A percentile compares a stretch with the other conserved stretches of the same genome.
Evolutionary conservation across 2,888 invertebrate species (phyloP).

Genomic region (Drosophila greeni): DNA sequence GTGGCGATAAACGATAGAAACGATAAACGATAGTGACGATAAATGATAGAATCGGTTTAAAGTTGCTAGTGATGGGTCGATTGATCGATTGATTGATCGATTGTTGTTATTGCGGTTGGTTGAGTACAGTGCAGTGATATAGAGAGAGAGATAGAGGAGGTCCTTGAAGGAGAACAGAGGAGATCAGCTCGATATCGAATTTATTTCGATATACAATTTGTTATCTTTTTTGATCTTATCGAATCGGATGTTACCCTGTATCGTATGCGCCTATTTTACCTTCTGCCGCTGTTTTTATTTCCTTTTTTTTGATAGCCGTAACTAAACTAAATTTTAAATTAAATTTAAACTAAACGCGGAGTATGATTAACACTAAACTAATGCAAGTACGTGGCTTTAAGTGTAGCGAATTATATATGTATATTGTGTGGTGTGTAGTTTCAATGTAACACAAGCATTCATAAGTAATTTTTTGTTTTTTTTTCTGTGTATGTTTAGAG

Average conservation of each 20-base stretch:
- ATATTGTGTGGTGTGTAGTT: slow-evolving; percentile 16
- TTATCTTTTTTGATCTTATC: background rate
- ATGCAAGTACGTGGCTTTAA: slow-evolving; percentile 59
- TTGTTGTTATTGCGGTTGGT: slow-evolving; percentile 24
- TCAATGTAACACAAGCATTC: slow-evolving; percentile 17
- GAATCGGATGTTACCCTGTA: slow-evolving; percentile 6
- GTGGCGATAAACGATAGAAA: background rate
- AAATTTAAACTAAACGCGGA: background rate
- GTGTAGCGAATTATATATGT: slow-evolving; percentile 47
- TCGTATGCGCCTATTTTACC: slow-evolving; percentile 5
- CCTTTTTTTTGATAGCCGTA: slow-evolving; percentile 23
- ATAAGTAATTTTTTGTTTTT: slow-evolving; percentile 16
- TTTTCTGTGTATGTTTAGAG: background rate
- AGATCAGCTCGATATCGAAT: background rate
- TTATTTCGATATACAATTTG: background rate
- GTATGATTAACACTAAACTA: slow-evolving; percentile 34
- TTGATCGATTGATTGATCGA: slow-evolving; percentile 10
- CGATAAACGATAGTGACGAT: slow-evolving; percentile 12
- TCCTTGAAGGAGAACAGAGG: background rate
- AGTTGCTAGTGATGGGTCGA: slow-evolving; percentile 37
- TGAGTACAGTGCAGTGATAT: slow-evolving; percentile 1
- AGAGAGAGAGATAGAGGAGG: background rate
- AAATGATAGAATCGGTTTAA: slow-evolving; percentile 36
- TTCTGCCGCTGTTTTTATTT: slow-evolving; percentile 16
- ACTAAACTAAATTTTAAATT: slow-evolving; percentile 29